Evolutionary conservation across 1,140 invertebrate genomes (phyloP).

Genomic region (Lerema accius): DNA sequence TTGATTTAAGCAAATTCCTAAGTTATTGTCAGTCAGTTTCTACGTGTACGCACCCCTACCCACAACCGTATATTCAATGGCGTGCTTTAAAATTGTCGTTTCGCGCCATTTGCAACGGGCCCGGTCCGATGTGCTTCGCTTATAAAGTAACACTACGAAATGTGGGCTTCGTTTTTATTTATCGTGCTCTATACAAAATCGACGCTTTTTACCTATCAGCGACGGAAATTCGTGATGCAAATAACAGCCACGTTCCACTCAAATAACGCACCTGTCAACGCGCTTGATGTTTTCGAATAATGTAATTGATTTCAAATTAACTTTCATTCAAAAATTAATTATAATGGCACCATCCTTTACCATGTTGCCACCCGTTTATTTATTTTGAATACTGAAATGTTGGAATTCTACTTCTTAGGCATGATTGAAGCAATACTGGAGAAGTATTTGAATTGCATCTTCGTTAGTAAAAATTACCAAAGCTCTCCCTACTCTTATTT

Average conservation of each 20-base stretch:
- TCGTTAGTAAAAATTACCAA: too few relatives aligned
- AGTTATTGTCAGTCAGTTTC: background rate
- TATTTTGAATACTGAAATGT: too few relatives aligned
- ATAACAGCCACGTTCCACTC: slow-evolving; percentile 42
- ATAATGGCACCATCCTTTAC: background rate
- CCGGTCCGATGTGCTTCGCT: slow-evolving; percentile 62
- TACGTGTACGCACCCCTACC: slow-evolving; percentile 7
- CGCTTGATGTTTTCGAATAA: slow-evolving; percentile 38
- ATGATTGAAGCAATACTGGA: too few relatives aligned
- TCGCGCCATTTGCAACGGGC: slow-evolving; percentile 73
- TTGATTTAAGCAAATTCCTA: background rate
- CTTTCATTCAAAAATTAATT: slow-evolving; percentile 17
- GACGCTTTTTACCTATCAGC: slow-evolving; percentile 51
- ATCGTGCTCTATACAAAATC: slow-evolving; percentile 48
- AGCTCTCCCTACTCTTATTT: too few relatives aligned
- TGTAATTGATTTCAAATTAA: slow-evolving; percentile 32
- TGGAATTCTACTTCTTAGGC: too few relatives aligned
- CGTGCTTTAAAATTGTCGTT: slow-evolving; percentile 79
- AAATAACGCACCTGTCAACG: slow-evolving; percentile 41
- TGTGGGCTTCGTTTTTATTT: slow-evolving; percentile 62
- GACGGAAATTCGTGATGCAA: slow-evolving; percentile 49
- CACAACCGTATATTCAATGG: slow-evolving; percentile 68
- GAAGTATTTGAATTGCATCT: too few relatives aligned
- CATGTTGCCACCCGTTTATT: background rate
- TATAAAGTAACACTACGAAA: slow-evolving; percentile 73